Evolutionary conservation across 2,888 invertebrate genomes (phyloP), one percentile per base, ranked within the genome.

Genomic region (Marronus borbonicus): DNA sequence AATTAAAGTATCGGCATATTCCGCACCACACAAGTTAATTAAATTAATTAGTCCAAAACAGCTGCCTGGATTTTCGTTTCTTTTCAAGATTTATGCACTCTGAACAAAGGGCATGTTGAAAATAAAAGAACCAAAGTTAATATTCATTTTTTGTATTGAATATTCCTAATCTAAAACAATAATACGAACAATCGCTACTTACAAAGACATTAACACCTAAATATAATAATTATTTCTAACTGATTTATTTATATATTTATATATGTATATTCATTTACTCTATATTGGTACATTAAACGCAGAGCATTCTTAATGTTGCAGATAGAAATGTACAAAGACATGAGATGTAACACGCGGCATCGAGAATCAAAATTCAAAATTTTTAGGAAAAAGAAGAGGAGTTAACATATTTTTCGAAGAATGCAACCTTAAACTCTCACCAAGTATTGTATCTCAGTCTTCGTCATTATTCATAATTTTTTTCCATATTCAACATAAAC

Each of bases 141-240:
- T 83, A 82, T 85, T 86, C 84, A 86, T 84, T 84, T 86, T 87
- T 86, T 88, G 86, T 88, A 88, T 88, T 88, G 88, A 88, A 88
- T 88, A 85, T 87, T 86, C 86, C 87, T 88, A 87, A 84, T 87
- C 87, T 87, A 88, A 84, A 88, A 84, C 84, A 88, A 85, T 89
- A 86, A 88, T 89, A 89, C 88, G 89, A 88, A 89, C 88, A 89
- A 86, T 86, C 87, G 88, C 89, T 89, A 89, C 88, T 89, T 89
- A 89, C 89, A 89, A 89, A 88, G 88, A 89, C 88, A 87, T 87
- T 89, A 89, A 89, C 88, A 88, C 86, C 88, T 89, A 89, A 86
- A 87, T 72, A 72, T 72, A 72, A 72, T 87, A 87, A 87, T 87
- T 87, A 85, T 84, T 86, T 86, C 86, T 87, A 87, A 85, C 85